Conservation (phyloP, 2,888 invertebrate species). For the Dicranocentrus wangi region DNA sequence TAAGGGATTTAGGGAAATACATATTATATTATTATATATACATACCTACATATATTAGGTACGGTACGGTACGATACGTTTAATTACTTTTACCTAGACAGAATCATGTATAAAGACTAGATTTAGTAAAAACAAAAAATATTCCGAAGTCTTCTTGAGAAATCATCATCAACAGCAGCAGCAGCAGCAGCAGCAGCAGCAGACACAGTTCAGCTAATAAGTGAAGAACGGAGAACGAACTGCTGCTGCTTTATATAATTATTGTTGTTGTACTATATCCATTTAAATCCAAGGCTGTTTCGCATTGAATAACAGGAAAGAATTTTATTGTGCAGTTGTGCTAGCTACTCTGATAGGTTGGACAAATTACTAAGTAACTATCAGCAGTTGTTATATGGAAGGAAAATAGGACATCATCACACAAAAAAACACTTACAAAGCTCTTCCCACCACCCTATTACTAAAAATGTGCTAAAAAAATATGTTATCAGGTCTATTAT, state of each 20-base stretch:
- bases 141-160: neutral
- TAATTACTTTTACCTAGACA: neutral
- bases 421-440: too few relatives aligned
- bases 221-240: neutral
- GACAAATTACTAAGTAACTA: too few relatives aligned
- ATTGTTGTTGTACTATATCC: neutral
- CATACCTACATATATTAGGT: neutral
- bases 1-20: neutral
- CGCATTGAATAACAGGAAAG: neutral
- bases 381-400: neutral
- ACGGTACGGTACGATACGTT: neutral
- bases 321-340: neutral
- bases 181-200: neutral
- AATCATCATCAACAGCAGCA: neutral
- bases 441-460: too few relatives aligned
- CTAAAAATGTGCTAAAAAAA: too few relatives aligned
- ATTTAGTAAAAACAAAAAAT: neutral
- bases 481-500: neutral
- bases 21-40: neutral
- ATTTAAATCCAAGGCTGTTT: neutral
- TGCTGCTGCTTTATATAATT: neutral
- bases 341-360: neutral
- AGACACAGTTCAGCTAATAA: neutral
- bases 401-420: too few relatives aligned
- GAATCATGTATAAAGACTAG: constrained; percentile 25